These are phyloP conservation scores for Chrysocyon brachyurus DNA, from an alignment of 2,797 vertebrate genomes.

Conservation along the genomic window DNA sequence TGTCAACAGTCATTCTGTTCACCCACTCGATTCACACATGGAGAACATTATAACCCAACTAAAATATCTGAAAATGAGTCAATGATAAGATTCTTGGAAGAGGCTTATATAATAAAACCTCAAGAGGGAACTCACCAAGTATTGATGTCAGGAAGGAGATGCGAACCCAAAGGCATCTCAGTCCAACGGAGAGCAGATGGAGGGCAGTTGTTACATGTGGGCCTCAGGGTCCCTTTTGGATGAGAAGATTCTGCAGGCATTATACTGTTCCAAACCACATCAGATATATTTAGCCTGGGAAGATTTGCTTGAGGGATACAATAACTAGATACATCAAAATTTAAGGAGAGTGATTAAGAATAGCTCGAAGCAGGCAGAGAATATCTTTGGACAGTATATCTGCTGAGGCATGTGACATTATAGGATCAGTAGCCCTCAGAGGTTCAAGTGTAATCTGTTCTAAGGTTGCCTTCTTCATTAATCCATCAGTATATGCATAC, in stretches of 20 bases:
- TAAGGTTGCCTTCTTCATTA: not conserved
- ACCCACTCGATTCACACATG: not conserved
- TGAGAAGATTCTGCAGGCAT: not conserved
- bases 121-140: rapidly evolving
- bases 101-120: not conserved
- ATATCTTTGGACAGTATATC: not conserved
- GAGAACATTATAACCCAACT: not conserved
- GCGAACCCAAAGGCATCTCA: not conserved
- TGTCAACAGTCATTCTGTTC: not conserved
- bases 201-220: not conserved
- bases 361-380: not conserved
- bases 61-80: not conserved
- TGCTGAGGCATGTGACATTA: not conserved
- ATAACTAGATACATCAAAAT: not conserved
- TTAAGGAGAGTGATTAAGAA: not conserved
- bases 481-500: too few relatives aligned
- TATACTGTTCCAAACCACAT: not conserved
- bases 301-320: not conserved
- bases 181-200: not conserved
- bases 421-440: not conserved
- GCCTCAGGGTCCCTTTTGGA: not conserved
- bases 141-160: not conserved
- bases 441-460: not conserved
- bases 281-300: not conserved
- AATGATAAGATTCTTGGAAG: not conserved